Conservation (phyloP, 2,888 invertebrate species). For the Laothoe populi region DNA sequence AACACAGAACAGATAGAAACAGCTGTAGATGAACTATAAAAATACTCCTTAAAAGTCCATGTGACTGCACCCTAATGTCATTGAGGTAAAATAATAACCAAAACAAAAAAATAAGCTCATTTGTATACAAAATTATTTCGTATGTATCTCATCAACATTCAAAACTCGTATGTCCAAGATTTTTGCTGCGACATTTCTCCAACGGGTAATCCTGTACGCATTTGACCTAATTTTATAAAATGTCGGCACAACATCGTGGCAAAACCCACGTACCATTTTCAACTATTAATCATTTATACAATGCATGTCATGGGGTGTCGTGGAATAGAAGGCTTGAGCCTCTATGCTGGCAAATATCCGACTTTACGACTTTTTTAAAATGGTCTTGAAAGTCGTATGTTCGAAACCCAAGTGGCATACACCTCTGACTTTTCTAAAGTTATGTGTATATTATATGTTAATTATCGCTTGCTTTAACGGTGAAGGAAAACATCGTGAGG, state of each 20-base stretch:
- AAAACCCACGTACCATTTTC: slow-evolving; percentile 75
- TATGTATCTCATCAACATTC: slow-evolving; percentile 34
- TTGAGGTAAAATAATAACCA: slow-evolving; percentile 10
- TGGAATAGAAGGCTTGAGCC: slow-evolving; percentile 70
- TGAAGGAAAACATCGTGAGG: no score
- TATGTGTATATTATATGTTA: no score
- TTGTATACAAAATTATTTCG: slow-evolving; percentile 51
- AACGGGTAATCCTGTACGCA: slow-evolving; percentile 4
- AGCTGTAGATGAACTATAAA: not conserved
- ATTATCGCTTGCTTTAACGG: no score
- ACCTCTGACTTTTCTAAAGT: no score
- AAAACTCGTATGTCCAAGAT: slow-evolving; percentile 12
- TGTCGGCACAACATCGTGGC: slow-evolving; percentile 59
- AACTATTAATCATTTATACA: slow-evolving; percentile 80
- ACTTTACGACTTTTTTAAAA: slow-evolving; percentile 7
- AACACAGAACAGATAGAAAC: not conserved
- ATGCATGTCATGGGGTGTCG: slow-evolving; percentile 69
- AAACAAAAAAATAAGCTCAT: slow-evolving; percentile 49
- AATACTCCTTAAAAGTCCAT: not conserved
- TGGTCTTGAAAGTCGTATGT: slow-evolving; percentile 20
- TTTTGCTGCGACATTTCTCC: slow-evolving; percentile 13
- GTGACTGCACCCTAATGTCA: not conserved
- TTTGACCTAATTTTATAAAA: slow-evolving; percentile 68
- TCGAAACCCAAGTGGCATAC: no score
- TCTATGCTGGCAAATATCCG: slow-evolving; percentile 58